Evolutionary conservation across 2,888 invertebrate species (phyloP).

Genomic region (Eupithecia subumbrata): DNA sequence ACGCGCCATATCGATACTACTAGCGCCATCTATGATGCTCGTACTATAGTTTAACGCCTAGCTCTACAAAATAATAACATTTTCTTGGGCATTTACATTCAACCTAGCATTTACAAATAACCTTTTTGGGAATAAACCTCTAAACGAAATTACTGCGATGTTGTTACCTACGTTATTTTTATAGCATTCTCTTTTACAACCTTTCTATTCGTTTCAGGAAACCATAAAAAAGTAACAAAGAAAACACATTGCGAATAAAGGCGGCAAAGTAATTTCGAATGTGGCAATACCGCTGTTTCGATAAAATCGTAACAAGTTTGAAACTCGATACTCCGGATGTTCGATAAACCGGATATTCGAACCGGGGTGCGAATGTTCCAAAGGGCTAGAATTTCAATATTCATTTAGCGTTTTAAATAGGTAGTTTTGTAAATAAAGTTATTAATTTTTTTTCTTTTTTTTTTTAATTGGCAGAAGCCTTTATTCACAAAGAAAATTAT

Average conservation of each 20-base stretch:
- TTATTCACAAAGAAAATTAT: too few species aligned
- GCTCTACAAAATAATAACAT: too few species aligned
- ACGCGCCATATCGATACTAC: constrained; percentile 7
- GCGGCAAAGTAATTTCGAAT: constrained; percentile 15
- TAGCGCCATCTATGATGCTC: constrained; percentile 36
- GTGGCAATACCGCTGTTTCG: constrained; percentile 8
- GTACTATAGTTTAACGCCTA: background rate
- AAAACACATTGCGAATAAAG: background rate
- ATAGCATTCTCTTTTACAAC: background rate
- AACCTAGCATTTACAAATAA: too few species aligned
- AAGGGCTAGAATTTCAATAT: background rate
- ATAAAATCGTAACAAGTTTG: constrained; percentile 15
- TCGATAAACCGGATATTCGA: constrained; percentile 11
- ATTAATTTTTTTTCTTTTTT: too few species aligned
- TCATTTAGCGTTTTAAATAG: too few species aligned
- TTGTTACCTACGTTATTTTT: background rate
- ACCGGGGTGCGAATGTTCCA: background rate
- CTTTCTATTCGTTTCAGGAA: background rate
- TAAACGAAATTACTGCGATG: background rate
- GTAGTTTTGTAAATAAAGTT: too few species aligned
- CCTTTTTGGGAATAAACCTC: too few species aligned
- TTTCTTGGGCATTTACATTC: too few species aligned
- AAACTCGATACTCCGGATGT: constrained; percentile 22
- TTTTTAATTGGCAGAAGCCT: too few species aligned
- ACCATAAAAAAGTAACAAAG: background rate